Percentiles rank a stretch among this genome's conserved stretches.
Evolutionary conservation across 2,113 vertebrate genomes (phyloP).

Genomic region (Leptobrachium ailaonicum): DNA sequence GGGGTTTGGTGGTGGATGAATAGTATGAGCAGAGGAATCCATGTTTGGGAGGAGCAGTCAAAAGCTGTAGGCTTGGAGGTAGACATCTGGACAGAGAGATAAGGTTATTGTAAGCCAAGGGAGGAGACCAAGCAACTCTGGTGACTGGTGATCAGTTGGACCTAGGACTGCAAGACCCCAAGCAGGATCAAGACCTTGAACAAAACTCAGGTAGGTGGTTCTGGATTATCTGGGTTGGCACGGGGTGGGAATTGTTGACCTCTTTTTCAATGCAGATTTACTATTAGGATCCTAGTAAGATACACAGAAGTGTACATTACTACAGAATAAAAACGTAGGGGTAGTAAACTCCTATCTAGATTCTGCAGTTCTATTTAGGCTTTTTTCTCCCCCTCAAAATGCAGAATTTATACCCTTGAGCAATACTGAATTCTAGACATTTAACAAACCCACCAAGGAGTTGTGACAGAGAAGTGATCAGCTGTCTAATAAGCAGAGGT

Average conservation of each 20-base stretch:
- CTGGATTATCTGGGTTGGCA: neutral
- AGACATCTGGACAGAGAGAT: constrained; percentile 33
- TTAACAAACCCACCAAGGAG: no score
- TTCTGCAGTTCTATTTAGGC: no score
- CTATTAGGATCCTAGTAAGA: neutral
- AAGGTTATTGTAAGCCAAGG: constrained; percentile 28
- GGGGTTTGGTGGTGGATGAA: neutral
- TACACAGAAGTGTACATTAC: no score
- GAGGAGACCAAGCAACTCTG: constrained; percentile 37
- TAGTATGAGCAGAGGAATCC: no score
- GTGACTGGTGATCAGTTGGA: constrained; percentile 36
- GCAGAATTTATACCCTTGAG: no score
- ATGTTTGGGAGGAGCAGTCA: neutral
- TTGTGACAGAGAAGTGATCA: no score
- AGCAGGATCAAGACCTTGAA: constrained; percentile 9
- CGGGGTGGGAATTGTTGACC: neutral
- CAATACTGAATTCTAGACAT: no score
- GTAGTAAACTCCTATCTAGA: no score
- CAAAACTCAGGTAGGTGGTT: constrained; percentile 27
- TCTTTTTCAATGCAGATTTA: neutral
- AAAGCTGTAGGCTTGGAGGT: constrained; percentile 24
- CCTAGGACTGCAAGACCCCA: constrained; percentile 12
- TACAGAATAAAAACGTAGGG: no score
- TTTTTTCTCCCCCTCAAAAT: no score
- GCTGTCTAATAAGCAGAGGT: no score